Evolutionary conservation across 2,888 invertebrate genomes (phyloP).

Genomic region (Chorisops tibialis): DNA sequence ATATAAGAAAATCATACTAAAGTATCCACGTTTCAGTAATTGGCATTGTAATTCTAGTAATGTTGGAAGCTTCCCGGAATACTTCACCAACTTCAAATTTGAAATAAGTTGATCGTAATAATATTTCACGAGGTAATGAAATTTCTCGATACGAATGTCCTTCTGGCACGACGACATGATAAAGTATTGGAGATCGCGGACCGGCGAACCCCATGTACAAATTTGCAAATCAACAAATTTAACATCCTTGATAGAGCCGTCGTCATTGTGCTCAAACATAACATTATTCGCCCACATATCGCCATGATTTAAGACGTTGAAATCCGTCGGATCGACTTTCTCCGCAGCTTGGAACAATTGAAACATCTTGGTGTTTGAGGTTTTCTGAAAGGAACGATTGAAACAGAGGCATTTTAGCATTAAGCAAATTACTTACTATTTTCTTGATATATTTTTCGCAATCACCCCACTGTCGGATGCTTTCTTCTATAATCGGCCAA

Average conservation of each 20-base stretch:
- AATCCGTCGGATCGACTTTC: constrained; percentile 36
- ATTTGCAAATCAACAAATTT: constrained; percentile 44
- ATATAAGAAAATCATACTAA: constrained; percentile 35
- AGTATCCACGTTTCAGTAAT: constrained; percentile 38
- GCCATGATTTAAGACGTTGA: constrained; percentile 45
- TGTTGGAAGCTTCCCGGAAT: constrained; percentile 36
- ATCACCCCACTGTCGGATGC: constrained; percentile 14
- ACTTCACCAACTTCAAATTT: constrained; percentile 34
- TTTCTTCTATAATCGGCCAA: not conserved
- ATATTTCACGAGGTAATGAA: constrained; percentile 36
- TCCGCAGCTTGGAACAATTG: not conserved
- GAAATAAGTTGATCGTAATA: constrained; percentile 35
- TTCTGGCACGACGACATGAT: constrained; percentile 37
- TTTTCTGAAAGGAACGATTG: not conserved
- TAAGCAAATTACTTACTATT: constrained; percentile 34
- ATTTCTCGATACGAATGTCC: constrained; percentile 35
- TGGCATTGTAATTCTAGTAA: constrained; percentile 37
- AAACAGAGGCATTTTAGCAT: too few relatives aligned
- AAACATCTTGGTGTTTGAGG: not conserved
- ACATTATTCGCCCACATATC: constrained; percentile 47
- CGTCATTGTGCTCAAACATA: constrained; percentile 42
- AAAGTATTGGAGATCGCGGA: constrained; percentile 40
- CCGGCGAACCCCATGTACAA: constrained; percentile 39
- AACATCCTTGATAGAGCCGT: constrained; percentile 41
- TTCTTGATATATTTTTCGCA: constrained; percentile 37